A percentile compares a stretch with the other conserved stretches of the same genome.
Conservation (phyloP, 2,888 invertebrate genomes). For the Himalopsyche kuldschensis region DNA sequence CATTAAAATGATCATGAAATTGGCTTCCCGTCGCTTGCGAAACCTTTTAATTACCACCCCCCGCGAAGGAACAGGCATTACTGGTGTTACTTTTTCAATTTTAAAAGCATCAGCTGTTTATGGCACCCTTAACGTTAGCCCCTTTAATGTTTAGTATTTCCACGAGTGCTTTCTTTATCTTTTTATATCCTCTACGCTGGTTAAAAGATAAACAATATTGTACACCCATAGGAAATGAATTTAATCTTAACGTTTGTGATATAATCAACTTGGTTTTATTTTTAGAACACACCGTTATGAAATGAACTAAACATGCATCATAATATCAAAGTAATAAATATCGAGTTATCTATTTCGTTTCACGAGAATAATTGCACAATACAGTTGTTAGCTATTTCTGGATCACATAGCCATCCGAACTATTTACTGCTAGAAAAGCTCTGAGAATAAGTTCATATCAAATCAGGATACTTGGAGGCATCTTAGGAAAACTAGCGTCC, state of each 20-base stretch:
- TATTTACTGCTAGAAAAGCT: too few species aligned
- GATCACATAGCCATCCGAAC: too few species aligned
- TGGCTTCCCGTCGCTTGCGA: not conserved
- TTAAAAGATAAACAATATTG: not conserved
- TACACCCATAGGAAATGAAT: not conserved
- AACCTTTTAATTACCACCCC: not conserved
- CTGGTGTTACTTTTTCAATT: not conserved
- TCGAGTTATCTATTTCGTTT: too few species aligned
- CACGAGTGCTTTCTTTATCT: not conserved
- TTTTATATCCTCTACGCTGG: not conserved
- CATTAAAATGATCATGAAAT: not conserved
- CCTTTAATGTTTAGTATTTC: not conserved
- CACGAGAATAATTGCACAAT: too few species aligned
- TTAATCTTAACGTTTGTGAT: not conserved
- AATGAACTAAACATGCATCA: too few species aligned
- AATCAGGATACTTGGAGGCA: too few species aligned
- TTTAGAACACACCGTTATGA: too few species aligned
- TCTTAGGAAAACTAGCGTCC: too few species aligned
- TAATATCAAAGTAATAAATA: too few species aligned
- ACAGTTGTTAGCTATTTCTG: too few species aligned
- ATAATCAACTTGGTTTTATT: too few species aligned
- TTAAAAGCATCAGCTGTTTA: not conserved
- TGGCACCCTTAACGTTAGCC: not conserved
- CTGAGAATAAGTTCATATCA: too few species aligned
- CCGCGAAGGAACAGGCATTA: not conserved